These are phyloP conservation scores for Hemithea aestivaria DNA, from an alignment of 2,888 invertebrate genomes.

Conservation along the genomic window DNA sequence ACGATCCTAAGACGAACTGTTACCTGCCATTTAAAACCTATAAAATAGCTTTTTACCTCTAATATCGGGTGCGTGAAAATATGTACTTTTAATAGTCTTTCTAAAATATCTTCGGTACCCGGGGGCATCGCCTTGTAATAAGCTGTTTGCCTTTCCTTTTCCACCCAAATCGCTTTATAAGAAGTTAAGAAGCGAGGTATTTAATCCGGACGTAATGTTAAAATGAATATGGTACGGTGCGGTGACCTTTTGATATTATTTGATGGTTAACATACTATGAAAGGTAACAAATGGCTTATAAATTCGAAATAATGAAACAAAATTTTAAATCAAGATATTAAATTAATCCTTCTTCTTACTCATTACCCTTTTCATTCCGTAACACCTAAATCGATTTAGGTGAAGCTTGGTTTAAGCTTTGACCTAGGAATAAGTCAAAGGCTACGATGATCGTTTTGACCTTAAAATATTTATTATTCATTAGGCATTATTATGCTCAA, in stretches of 20 bases:
- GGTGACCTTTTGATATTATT: slow-evolving; percentile 41
- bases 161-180: slow-evolving; percentile 55
- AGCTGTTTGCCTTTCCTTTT: slow-evolving; percentile 35
- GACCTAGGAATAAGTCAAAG: no score
- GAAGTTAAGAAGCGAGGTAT: slow-evolving; percentile 41
- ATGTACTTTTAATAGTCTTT: slow-evolving; percentile 63
- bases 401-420: no score
- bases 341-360: no score
- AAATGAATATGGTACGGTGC: slow-evolving; percentile 36
- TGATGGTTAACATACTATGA: slow-evolving; percentile 34
- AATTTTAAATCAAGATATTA: no score
- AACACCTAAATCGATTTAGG: no score
- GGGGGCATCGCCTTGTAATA: slow-evolving; percentile 24
- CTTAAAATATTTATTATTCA: no score
- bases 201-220: slow-evolving; percentile 40
- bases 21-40: slow-evolving; percentile 69
- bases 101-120: slow-evolving; percentile 24
- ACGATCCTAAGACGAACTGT: slow-evolving; percentile 52
- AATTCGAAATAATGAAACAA: no score
- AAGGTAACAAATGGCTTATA: no score
- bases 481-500: no score
- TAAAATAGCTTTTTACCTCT: slow-evolving; percentile 60
- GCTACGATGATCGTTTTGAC: no score
- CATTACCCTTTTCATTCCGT: no score
- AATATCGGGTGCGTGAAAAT: slow-evolving; percentile 65